phyloP scores from a whole-genome alignment of 2,113 vertebrate species.

The Aptenodytes patagonicus region DNA sequence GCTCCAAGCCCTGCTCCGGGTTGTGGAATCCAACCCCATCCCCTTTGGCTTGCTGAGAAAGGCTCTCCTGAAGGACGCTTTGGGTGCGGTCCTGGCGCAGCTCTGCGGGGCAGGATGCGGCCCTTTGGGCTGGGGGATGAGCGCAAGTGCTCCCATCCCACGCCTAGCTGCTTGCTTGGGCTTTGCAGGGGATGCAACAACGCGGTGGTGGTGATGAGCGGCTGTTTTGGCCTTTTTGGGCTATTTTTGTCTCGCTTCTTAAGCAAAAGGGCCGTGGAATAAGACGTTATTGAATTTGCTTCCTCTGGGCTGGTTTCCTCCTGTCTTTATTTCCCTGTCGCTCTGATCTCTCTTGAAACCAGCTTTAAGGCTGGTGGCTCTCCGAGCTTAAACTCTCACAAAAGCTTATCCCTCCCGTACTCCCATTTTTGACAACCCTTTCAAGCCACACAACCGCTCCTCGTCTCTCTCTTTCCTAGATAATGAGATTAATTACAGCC shows the following conservation, averaged over 20 bases:
- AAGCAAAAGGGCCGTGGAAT: neutral
- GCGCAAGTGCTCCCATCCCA: fast-evolving
- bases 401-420: neutral
- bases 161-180: fast-evolving
- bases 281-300: neutral
- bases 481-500: slow-evolving; percentile 43
- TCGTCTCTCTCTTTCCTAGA: neutral
- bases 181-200: fast-evolving
- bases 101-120: fast-evolving
- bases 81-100: fast-evolving
- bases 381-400: neutral
- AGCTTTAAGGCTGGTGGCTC: neutral
- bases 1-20: neutral
- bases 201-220: fast-evolving
- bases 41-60: neutral
- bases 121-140: neutral
- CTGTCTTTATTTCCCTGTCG: neutral
- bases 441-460: neutral
- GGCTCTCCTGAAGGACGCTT: neutral
- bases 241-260: neutral
- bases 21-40: neutral
- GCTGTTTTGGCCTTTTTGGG: neutral
- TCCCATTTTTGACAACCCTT: neutral
- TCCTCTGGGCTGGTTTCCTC: neutral
- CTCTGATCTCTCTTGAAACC: neutral